Evolutionary conservation across 2,888 invertebrate genomes (phyloP), one percentile per base, ranked within the genome.

Genomic region (Seladonia tumulorum): DNA sequence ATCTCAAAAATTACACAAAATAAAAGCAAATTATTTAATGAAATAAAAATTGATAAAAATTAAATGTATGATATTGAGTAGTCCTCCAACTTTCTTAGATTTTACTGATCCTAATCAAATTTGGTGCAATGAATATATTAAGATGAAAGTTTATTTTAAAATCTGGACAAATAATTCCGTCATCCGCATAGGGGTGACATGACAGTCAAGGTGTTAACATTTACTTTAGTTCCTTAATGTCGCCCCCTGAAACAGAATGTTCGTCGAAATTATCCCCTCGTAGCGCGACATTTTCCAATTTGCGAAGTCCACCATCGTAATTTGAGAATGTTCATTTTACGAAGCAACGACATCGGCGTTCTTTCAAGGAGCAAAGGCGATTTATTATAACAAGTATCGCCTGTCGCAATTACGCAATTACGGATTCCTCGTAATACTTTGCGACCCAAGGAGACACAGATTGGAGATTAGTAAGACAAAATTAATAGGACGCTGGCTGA

Each of bases 391-490:
- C 78, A 81, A 86, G 75, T 85, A 86, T 87, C 68, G 80, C 81
- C 85, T 81, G 84, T 87, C 85, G 85, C 76, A 73, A 80, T 84
- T 85, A 39, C 68, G 68, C 68, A 68, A 68, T 90, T 88, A 84
- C 75, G 89, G 84, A 85, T 86, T 83, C 79, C 76, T 74, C 76
- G 89, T 89, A 89, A 92, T 92, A 90, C 92, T 92, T 93, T 89
- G 88, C 85, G 87, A 91, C 88, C 88, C 90, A 91, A 92, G 92
- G 91, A 92, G 91, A 93, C 92, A 91, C 93, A 93, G 93, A 93
- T 94, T 93, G 92, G 92, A 93, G 94, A 94, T 94, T 94, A 94
- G 93, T 88, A 89, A 90, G 91, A 90, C 86, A 90, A 93, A 94
- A 94, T 94, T 94, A 94, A 94, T 93, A 93, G 92, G 91, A 88